A percentile compares a stretch with the other conserved stretches of the same genome.
Evolutionary conservation across 1,140 invertebrate species (phyloP).

Genomic region (Zaprionus ornatus): DNA sequence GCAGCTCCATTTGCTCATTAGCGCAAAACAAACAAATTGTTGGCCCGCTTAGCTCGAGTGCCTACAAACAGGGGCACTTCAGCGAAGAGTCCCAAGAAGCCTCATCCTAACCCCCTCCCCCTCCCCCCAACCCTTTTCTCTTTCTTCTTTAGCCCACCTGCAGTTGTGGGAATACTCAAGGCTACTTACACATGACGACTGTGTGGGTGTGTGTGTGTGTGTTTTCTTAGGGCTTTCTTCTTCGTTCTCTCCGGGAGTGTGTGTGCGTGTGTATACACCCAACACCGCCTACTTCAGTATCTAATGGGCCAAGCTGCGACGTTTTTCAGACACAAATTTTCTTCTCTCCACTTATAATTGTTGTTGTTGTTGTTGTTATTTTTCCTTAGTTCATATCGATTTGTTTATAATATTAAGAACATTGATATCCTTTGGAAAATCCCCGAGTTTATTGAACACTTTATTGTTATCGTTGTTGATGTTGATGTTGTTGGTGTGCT

Average conservation of each 20-base stretch:
- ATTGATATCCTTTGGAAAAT: slow-evolving; percentile 42
- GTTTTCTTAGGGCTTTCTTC: slow-evolving; percentile 21
- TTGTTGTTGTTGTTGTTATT: slow-evolving; percentile 11
- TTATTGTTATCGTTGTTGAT: slow-evolving; percentile 60
- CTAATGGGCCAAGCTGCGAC: slow-evolving; percentile 49
- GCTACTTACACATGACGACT: slow-evolving; percentile 68
- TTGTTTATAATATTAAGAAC: slow-evolving; percentile 26
- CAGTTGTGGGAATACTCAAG: not conserved
- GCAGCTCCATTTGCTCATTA: slow-evolving; percentile 48
- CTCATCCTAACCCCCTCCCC: not conserved
- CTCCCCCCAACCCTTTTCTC: not conserved
- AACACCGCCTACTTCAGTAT: slow-evolving; percentile 61
- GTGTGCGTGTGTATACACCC: slow-evolving; percentile 60
- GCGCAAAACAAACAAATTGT: slow-evolving; percentile 42
- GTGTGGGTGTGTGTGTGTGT: slow-evolving; percentile 12
- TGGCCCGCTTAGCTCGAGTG: slow-evolving; percentile 43
- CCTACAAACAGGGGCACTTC: slow-evolving; percentile 40
- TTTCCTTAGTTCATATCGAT: slow-evolving; percentile 26
- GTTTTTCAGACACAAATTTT: slow-evolving; percentile 15
- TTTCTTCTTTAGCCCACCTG: not conserved
- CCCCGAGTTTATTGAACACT: slow-evolving; percentile 77
- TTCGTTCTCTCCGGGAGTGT: not conserved
- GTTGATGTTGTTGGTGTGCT: not conserved
- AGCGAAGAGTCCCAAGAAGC: not conserved
- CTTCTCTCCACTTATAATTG: slow-evolving; percentile 28